These are phyloP conservation scores for Lepidocolaptes lacrymiger DNA, from an alignment of 2,797 vertebrate species.

Conservation along the genomic window DNA sequence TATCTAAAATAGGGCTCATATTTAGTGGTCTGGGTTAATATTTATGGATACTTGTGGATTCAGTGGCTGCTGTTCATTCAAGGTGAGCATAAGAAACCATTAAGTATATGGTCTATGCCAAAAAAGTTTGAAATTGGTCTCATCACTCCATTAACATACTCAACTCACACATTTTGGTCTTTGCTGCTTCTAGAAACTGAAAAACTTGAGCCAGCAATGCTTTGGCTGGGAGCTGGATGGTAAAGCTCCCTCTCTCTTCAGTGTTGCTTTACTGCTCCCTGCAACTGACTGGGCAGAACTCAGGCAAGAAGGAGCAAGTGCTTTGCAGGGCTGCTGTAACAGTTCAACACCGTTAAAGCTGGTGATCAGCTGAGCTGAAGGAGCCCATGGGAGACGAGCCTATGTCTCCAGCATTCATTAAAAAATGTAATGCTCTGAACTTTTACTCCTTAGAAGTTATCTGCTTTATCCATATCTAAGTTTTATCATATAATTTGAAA, in stretches of 20 bases:
- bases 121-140: background rate
- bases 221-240: background rate
- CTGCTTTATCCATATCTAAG: background rate
- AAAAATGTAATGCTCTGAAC: background rate
- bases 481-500: background rate
- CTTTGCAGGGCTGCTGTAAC: background rate
- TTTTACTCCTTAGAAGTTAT: background rate
- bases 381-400: background rate
- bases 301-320: fast-evolving
- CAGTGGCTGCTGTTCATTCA: background rate
- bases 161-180: background rate
- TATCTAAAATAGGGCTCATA: background rate
- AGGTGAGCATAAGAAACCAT: background rate
- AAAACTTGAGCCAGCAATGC: background rate
- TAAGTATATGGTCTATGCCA: background rate
- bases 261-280: background rate
- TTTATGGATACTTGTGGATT: background rate
- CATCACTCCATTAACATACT: background rate
- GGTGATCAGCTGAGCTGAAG: background rate
- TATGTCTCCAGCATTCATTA: background rate
- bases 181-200: background rate
- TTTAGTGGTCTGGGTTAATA: background rate
- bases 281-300: background rate
- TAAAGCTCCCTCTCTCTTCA: background rate
- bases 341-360: background rate